A percentile compares a stretch with the other conserved stretches of the same genome.
Conservation (phyloP, 2,888 invertebrate species). For the Vanessa cardui region DNA sequence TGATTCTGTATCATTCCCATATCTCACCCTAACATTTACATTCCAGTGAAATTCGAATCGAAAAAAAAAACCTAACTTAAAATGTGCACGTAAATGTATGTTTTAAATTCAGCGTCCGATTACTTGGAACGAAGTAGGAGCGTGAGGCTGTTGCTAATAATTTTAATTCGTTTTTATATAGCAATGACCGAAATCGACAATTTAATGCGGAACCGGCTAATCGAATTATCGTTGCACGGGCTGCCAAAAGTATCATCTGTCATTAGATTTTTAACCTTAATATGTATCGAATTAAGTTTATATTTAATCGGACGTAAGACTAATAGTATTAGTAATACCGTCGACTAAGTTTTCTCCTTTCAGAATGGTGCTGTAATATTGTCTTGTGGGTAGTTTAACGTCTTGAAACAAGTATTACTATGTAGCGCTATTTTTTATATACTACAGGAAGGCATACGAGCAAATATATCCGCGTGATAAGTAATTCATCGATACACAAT, state of each 20-base stretch:
- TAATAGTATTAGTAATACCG: neutral
- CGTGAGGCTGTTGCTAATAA: slow-evolving; percentile 8
- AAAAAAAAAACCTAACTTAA: no score
- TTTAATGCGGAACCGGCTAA: slow-evolving; percentile 1
- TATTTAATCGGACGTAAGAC: neutral
- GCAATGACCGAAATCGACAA: slow-evolving; percentile 9
- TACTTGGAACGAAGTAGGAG: neutral
- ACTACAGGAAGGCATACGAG: no score
- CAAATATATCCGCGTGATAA: no score
- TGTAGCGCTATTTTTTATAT: no score
- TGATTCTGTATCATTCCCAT: no score
- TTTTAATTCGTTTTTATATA: slow-evolving; percentile 14
- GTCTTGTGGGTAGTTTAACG: neutral
- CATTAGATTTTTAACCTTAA: slow-evolving; percentile 11
- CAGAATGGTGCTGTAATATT: neutral
- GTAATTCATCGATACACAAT: no score
- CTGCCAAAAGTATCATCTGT: slow-evolving; percentile 9
- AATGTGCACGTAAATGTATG: neutral
- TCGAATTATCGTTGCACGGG: neutral
- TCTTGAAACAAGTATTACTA: neutral
- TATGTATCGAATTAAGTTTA: neutral
- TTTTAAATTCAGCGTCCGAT: slow-evolving; percentile 4
- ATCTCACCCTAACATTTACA: no score
- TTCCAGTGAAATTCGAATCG: no score
- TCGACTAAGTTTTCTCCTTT: slow-evolving; percentile 6